Evolutionary conservation across 2,888 invertebrate genomes (phyloP).

Genomic region (Drosophila incognita): DNA sequence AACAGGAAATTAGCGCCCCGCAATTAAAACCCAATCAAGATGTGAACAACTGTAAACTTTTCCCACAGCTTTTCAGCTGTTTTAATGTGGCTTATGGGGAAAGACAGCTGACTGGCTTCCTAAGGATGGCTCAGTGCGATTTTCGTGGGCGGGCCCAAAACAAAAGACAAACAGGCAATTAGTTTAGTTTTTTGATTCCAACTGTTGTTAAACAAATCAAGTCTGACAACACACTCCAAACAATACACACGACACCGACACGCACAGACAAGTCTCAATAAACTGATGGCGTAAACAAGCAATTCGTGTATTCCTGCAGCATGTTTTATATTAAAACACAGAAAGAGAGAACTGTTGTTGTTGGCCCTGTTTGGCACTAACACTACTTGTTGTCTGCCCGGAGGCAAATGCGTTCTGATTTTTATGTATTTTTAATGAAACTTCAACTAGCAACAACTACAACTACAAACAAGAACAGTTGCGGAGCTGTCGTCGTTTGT

Average conservation of each 20-base stretch:
- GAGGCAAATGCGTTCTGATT: constrained; percentile 63
- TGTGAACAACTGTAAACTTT: constrained; percentile 67
- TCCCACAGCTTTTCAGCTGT: constrained; percentile 64
- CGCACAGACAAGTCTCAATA: constrained; percentile 3
- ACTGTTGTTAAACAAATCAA: constrained; percentile 65
- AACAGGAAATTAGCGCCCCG: constrained; percentile 54
- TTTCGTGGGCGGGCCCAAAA: constrained; percentile 57
- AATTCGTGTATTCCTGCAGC: constrained; percentile 25
- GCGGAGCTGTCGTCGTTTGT: constrained; percentile 43
- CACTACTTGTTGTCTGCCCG: constrained; percentile 36
- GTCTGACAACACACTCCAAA: constrained; percentile 36
- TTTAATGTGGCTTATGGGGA: constrained; percentile 49
- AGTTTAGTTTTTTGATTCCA: constrained; percentile 54
- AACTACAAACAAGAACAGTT: constrained; percentile 41
- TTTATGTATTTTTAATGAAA: constrained; percentile 77
- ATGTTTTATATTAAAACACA: constrained; percentile 33
- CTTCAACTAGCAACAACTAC: constrained; percentile 53
- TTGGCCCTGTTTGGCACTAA: constrained; percentile 11
- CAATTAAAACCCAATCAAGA: constrained; percentile 76
- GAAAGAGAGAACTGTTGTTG: not conserved
- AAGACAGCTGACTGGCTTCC: constrained; percentile 22
- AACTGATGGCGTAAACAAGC: constrained; percentile 45
- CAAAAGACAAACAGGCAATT: constrained; percentile 71
- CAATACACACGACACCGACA: not conserved
- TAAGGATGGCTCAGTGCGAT: constrained; percentile 38